phyloP scores from a whole-genome alignment of 2,888 invertebrate genomes.

The Tetragonula carbonaria region DNA sequence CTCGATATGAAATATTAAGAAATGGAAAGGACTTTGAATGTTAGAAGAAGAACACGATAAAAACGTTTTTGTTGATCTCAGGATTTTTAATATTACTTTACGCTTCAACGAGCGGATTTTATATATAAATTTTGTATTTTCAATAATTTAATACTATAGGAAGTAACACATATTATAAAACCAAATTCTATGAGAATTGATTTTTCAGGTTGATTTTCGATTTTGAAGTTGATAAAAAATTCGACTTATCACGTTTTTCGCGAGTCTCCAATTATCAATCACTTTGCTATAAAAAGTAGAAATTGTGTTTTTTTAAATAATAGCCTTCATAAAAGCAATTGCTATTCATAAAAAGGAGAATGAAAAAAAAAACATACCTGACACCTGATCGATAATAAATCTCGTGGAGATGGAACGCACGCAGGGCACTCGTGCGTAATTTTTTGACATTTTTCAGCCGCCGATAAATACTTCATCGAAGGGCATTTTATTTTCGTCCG shows the following conservation, averaged over 20 bases:
- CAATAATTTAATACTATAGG: no score
- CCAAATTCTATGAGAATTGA: no score
- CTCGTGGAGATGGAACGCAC: background rate
- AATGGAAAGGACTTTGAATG: background rate
- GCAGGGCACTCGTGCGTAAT: background rate
- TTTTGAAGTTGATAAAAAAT: no score
- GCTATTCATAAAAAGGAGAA: background rate
- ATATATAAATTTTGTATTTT: no score
- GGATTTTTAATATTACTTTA: background rate
- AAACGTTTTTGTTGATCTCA: background rate
- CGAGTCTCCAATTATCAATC: no score
- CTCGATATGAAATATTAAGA: background rate
- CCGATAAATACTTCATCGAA: conserved; percentile 36
- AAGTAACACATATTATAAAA: no score
- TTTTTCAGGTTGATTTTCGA: no score
- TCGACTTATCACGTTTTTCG: background rate
- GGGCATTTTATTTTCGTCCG: conserved; percentile 15
- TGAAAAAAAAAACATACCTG: background rate
- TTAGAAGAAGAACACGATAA: background rate
- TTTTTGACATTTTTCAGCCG: conserved; percentile 27
- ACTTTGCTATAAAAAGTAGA: no score
- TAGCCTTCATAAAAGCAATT: background rate
- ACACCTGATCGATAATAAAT: conserved; percentile 25
- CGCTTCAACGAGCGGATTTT: background rate
- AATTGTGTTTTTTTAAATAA: background rate